Conservation (phyloP, 2,888 invertebrate species). For the Apantesis nais region DNA sequence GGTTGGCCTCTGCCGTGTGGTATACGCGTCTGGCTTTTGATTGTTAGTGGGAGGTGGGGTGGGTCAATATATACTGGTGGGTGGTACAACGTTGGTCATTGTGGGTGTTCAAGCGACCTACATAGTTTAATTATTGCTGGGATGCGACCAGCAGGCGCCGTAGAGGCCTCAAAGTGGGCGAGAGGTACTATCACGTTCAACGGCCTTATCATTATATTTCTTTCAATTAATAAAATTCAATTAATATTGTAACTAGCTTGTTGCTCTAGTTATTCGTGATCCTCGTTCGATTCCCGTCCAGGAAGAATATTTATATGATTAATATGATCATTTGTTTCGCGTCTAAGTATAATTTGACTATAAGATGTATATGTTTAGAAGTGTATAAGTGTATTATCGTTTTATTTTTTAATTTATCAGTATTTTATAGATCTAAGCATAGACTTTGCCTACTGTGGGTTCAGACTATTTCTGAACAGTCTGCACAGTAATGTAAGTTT, state of each 20-base stretch:
- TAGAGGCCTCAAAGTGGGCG: conserved; percentile 71
- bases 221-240: neutral
- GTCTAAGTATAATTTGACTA: neutral
- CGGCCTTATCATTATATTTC: conserved; percentile 25
- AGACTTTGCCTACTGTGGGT: too few relatives aligned
- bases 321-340: neutral
- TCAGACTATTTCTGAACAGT: too few relatives aligned
- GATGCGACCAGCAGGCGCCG: conserved; percentile 81
- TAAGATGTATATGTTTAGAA: too few relatives aligned
- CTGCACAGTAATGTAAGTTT: too few relatives aligned
- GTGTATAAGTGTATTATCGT: too few relatives aligned
- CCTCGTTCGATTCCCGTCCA: neutral
- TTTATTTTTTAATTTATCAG: too few relatives aligned
- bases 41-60: conserved; percentile 62
- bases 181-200: conserved; percentile 61
- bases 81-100: conserved; percentile 66
- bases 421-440: too few relatives aligned
- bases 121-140: conserved; percentile 81
- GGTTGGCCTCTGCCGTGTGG: conserved; percentile 54
- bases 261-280: neutral
- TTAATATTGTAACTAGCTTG: too few relatives aligned
- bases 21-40: conserved; percentile 50
- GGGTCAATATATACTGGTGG: conserved; percentile 58
- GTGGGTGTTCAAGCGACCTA: conserved; percentile 81
- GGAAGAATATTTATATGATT: neutral